Evolutionary conservation across 2,113 vertebrate genomes (phyloP).

Genomic region (Channa argus): DNA sequence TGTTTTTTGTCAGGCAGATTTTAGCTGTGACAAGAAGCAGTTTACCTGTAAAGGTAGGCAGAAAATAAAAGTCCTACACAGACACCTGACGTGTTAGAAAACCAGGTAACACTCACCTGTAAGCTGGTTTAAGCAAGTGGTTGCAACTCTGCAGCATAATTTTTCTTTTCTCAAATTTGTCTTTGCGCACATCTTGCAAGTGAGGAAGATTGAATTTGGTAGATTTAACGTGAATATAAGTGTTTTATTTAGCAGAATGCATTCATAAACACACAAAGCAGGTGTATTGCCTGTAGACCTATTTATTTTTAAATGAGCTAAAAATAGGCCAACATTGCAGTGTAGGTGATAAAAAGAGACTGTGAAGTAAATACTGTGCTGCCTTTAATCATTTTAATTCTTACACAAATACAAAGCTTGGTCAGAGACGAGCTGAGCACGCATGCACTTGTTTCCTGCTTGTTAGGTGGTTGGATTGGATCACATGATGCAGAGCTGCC

Average conservation of each 20-base stretch:
- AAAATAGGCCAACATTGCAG: too few species aligned
- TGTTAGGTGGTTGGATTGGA: background rate
- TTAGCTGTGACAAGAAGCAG: slow-evolving; percentile 10
- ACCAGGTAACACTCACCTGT: slow-evolving; percentile 11
- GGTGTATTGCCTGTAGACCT: background rate
- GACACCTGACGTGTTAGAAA: slow-evolving; percentile 40
- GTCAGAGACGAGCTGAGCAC: background rate
- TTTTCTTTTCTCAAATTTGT: background rate
- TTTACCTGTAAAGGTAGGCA: slow-evolving; percentile 38
- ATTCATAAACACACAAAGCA: too few species aligned
- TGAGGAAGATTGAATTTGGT: too few species aligned
- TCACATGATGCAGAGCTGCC: slow-evolving; percentile 9
- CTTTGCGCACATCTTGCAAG: background rate
- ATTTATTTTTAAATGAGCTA: background rate
- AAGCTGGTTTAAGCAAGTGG: background rate
- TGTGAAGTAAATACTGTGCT: background rate
- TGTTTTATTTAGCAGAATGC: too few species aligned
- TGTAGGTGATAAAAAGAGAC: background rate
- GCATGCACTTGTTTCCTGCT: background rate
- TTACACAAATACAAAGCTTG: background rate
- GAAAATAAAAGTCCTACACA: slow-evolving; percentile 49
- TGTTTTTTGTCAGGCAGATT: background rate
- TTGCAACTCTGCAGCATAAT: background rate
- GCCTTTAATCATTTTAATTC: background rate
- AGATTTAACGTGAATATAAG: too few species aligned